Conservation (phyloP, 2,797 vertebrate species). For the Sebastes iracundus region DNA sequence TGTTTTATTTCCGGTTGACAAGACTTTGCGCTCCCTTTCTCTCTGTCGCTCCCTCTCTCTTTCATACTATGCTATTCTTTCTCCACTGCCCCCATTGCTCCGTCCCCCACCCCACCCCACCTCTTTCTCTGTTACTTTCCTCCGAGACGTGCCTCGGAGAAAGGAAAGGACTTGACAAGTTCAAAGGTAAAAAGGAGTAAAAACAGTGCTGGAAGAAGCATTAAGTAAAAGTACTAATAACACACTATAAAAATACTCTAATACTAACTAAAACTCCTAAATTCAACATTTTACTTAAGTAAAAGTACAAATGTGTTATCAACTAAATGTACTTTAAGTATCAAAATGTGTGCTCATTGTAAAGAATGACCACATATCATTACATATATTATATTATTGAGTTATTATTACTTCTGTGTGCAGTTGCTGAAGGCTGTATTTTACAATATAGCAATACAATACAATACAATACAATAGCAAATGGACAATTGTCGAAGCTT, state of each 20-base stretch:
- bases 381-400: background rate
- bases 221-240: slow-evolving; percentile 11
- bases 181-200: slow-evolving; percentile 73
- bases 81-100: slow-evolving; percentile 64
- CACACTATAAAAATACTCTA: background rate
- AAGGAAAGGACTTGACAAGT: slow-evolving; percentile 78
- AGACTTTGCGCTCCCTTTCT: slow-evolving; percentile 82
- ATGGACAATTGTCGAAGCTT: no score
- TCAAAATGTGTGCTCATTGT: background rate
- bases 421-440: no score
- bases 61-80: slow-evolving; percentile 81
- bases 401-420: background rate
- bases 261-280: background rate
- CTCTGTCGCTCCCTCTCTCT: slow-evolving; percentile 82
- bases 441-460: no score
- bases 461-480: no score
- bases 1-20: slow-evolving; percentile 86
- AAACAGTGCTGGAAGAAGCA: slow-evolving; percentile 25
- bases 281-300: background rate
- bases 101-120: slow-evolving; percentile 5
- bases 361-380: background rate
- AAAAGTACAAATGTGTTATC: background rate
- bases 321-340: background rate
- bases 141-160: slow-evolving; percentile 72
- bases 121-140: slow-evolving; percentile 72